phyloP scores from a whole-genome alignment of 2,888 invertebrate species.

The Sinohyriopsis cumingii region DNA sequence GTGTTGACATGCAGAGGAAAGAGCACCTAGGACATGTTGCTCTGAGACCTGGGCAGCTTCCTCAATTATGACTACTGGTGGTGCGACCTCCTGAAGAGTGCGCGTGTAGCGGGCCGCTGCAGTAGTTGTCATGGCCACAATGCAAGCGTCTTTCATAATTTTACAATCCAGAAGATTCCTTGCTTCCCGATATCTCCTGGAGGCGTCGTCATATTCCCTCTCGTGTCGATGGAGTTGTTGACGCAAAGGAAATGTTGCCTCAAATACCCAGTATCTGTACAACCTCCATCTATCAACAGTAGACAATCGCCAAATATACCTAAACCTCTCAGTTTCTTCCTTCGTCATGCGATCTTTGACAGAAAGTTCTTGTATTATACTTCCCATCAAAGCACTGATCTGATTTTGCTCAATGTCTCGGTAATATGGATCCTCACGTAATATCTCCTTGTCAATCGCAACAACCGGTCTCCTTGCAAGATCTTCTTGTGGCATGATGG shows the following conservation, averaged over 20 bases:
- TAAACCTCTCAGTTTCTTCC: conserved; percentile 36
- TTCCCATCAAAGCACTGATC: too few relatives aligned
- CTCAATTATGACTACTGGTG: conserved; percentile 78
- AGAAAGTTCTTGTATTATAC: too few relatives aligned
- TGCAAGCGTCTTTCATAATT: conserved; percentile 53
- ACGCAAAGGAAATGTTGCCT: conserved; percentile 24
- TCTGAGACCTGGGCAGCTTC: conserved; percentile 93
- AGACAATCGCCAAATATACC: conserved; percentile 54
- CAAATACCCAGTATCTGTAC: conserved; percentile 68
- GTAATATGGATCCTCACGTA: too few relatives aligned
- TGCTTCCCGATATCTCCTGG: conserved; percentile 44
- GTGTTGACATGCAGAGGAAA: conserved; percentile 84
- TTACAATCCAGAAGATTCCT: conserved; percentile 57
- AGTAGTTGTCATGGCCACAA: conserved; percentile 71
- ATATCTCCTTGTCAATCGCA: too few relatives aligned
- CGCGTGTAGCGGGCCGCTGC: conserved; percentile 66
- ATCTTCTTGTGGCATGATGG: too few relatives aligned
- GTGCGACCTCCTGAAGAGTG: conserved; percentile 62
- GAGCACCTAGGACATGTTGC: conserved; percentile 84
- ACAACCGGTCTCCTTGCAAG: too few relatives aligned
- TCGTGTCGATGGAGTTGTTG: conserved; percentile 40
- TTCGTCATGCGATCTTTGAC: conserved; percentile 31
- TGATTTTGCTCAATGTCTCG: too few relatives aligned
- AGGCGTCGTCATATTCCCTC: conserved; percentile 43
- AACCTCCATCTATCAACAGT: conserved; percentile 71